Evolutionary conservation across 2,888 invertebrate species (phyloP).

Genomic region (Tryphoninae sp.): DNA sequence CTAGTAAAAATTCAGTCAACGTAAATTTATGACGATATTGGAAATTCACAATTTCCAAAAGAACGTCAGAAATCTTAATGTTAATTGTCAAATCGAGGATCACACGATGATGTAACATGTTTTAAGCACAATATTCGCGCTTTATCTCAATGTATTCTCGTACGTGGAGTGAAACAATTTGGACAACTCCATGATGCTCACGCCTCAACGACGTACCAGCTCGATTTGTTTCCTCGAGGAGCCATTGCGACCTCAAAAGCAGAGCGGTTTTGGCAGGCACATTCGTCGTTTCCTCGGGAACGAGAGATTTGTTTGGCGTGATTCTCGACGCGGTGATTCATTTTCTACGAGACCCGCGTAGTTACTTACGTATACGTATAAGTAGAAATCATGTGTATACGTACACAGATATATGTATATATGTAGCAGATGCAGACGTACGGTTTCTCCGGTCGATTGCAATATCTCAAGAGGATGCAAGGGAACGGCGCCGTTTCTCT

Average conservation of each 20-base stretch:
- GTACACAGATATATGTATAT: slow-evolving; percentile 22
- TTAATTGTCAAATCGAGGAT: neutral
- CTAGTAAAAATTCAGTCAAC: neutral
- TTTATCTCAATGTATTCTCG: neutral
- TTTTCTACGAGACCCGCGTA: slow-evolving; percentile 32
- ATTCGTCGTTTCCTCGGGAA: slow-evolving; percentile 37
- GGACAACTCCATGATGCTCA: slow-evolving; percentile 16
- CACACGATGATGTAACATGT: neutral
- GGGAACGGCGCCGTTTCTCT: slow-evolving; percentile 56
- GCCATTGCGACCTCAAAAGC: slow-evolving; percentile 45
- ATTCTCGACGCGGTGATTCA: slow-evolving; percentile 60
- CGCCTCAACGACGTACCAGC: neutral
- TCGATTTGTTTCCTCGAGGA: slow-evolving; percentile 1
- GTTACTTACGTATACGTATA: slow-evolving; percentile 42
- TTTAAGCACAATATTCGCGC: neutral
- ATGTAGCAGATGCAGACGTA: slow-evolving; percentile 44
- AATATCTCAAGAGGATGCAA: slow-evolving; percentile 61
- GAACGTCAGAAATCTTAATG: neutral
- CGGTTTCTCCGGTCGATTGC: slow-evolving; percentile 57
- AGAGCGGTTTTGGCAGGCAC: slow-evolving; percentile 54
- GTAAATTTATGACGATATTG: neutral
- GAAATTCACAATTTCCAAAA: neutral
- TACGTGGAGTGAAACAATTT: slow-evolving; percentile 10
- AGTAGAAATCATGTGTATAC: neutral
- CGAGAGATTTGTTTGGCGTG: slow-evolving; percentile 61